phyloP scores from a whole-genome alignment of 2,113 vertebrate species.

The Indri indri region DNA sequence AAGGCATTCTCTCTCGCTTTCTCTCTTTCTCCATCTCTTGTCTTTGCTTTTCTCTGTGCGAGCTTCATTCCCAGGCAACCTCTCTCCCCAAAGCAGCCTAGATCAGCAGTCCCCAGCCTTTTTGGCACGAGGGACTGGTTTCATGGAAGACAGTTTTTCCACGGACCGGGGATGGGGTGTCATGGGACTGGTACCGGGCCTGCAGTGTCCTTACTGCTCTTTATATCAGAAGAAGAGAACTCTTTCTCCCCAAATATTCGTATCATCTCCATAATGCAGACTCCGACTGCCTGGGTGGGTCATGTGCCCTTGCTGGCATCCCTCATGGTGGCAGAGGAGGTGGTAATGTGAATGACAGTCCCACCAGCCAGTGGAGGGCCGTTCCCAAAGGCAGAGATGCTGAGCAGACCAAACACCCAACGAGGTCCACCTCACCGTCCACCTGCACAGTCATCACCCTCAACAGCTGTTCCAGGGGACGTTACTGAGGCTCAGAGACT shows the following conservation, averaged over 20 bases:
- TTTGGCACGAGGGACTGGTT: no score
- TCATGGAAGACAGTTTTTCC: no score
- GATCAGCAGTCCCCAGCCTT: no score
- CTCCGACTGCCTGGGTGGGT: not conserved
- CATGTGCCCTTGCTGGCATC: not conserved
- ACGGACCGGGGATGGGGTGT: no score
- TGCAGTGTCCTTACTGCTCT: not conserved
- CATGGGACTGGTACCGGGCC: no score
- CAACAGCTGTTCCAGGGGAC: not conserved
- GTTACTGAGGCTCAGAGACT: not conserved
- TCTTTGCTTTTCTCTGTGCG: not conserved
- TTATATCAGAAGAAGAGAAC: not conserved
- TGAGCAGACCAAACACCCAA: not conserved
- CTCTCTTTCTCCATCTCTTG: not conserved
- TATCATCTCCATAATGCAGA: not conserved
- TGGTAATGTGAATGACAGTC: not conserved
- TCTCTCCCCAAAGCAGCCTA: not conserved
- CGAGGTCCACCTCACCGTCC: no score
- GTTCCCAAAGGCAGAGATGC: not conserved
- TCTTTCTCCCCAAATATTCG: not conserved
- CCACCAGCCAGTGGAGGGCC: not conserved
- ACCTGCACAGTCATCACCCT: not conserved
- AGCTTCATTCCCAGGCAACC: not conserved
- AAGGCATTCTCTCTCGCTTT: not conserved
- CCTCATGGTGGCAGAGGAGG: not conserved